Evolutionary conservation across 2,888 invertebrate genomes (phyloP), one percentile per base, ranked within the genome.

Genomic region (Tiliacea aurago): DNA sequence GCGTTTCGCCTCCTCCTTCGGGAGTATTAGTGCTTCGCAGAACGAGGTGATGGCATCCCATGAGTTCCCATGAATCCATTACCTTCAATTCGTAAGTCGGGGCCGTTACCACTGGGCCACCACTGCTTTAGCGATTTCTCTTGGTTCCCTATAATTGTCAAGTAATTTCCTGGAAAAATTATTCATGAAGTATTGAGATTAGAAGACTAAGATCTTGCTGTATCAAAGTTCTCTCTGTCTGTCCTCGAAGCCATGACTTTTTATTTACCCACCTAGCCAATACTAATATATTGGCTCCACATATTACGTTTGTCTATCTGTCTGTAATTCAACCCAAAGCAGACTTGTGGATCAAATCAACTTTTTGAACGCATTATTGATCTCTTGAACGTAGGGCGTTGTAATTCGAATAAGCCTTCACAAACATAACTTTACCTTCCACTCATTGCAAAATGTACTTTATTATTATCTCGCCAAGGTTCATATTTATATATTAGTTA

Each of bases 361-460:
- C 91, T 92, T 92, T 91, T 92, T 90, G 90, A 92, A 92, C 91
- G 90, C 91, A 91, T 90, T 93, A 93, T 93, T 93, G 93, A 91
- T 90, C 90, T 91, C 89, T 89, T 88, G 89, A 91, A 85, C 88
- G 86, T 84, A 83, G 85, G 86, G 89, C 86, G 88, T 87, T 91
- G 91, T 93, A 92, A 93, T 93, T 91, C 92, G 91, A 93, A 91
- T 92, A 93, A 91, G 84, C 88, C 78, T 78, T 67, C 63, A 73
- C 88, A 83, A 87, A 69, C 51, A 80, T 85, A 75, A 49, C 43
- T 63, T 45, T 71, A 67, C 62, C 6, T 18, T 37, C 41, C 0
- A 15, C 4, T 13, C 56, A 76, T 51, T 37, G 47, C 3, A 89
- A 80, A 84, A 49, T 72, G 20, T 43, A 51, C 85, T 73, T 78